Evolutionary conservation across 2,888 invertebrate species (phyloP).

Genomic region (Halictus quadricinctus): DNA sequence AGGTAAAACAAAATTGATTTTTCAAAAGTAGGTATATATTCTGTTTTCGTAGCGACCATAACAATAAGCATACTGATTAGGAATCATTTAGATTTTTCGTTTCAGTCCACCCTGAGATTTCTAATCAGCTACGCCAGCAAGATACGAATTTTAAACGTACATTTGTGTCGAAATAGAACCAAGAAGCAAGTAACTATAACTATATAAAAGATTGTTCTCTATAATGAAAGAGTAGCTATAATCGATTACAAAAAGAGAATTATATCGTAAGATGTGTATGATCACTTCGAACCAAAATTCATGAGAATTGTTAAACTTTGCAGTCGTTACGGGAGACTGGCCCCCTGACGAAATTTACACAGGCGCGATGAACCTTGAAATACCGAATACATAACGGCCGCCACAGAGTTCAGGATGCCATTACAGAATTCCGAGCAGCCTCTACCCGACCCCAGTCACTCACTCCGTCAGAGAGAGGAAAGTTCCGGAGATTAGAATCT

Average conservation of each 20-base stretch:
- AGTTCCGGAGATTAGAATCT: slow-evolving; percentile 48
- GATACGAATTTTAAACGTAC: too few relatives aligned
- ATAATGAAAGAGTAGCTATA: neutral
- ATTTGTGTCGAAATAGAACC: too few relatives aligned
- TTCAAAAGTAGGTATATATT: neutral
- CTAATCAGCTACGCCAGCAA: too few relatives aligned
- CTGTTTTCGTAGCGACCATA: neutral
- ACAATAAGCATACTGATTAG: neutral
- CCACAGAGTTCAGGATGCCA: slow-evolving; percentile 3
- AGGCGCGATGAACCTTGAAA: neutral
- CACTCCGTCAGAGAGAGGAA: slow-evolving; percentile 21
- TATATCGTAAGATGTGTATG: neutral
- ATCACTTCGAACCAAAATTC: neutral
- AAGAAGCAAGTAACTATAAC: too few relatives aligned
- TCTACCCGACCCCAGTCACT: neutral
- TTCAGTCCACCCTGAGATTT: neutral
- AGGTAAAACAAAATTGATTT: neutral
- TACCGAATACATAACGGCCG: neutral
- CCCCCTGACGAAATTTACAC: neutral
- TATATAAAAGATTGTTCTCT: too few relatives aligned
- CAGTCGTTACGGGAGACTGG: neutral
- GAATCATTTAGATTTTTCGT: neutral
- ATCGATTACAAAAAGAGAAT: neutral
- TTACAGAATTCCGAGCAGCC: neutral
- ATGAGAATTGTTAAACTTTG: neutral